Evolutionary conservation across 2,888 invertebrate species (phyloP).

Genomic region (Aphidoletes aphidimyza): DNA sequence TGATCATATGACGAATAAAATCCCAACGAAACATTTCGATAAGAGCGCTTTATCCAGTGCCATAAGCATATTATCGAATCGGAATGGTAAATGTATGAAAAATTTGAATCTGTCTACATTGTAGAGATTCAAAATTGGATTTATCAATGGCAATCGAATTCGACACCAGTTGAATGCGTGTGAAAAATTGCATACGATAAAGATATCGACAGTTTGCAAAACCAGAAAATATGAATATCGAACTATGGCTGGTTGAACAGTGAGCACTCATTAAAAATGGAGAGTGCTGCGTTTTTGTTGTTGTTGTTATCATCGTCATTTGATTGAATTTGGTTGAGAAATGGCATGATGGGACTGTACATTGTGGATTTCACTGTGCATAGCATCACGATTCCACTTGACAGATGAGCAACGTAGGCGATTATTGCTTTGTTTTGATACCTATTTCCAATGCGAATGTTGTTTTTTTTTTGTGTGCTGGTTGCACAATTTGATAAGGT

Average conservation of each 20-base stretch:
- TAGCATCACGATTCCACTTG: background rate
- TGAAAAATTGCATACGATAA: conserved; percentile 19
- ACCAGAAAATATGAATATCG: conserved; percentile 2
- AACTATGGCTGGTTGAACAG: background rate
- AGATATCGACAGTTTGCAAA: background rate
- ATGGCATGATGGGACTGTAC: too few relatives aligned
- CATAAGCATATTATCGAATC: background rate
- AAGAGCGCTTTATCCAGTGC: background rate
- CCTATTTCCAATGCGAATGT: too few relatives aligned
- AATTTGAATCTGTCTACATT: background rate
- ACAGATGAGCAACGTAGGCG: conserved; percentile 23
- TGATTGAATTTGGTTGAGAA: conserved; percentile 36
- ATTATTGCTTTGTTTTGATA: background rate
- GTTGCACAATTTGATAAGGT: background rate
- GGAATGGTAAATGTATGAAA: background rate
- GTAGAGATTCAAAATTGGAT: conserved; percentile 19
- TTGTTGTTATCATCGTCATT: background rate
- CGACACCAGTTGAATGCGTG: conserved; percentile 43
- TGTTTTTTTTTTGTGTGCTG: background rate
- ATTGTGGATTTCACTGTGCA: background rate
- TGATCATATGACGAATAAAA: background rate
- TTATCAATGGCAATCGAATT: conserved; percentile 19
- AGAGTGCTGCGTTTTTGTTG: background rate
- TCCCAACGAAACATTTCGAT: background rate
- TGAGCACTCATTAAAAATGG: background rate